phyloP scores from a whole-genome alignment of 1,140 invertebrate genomes.

The Sinonovacula constricta region DNA sequence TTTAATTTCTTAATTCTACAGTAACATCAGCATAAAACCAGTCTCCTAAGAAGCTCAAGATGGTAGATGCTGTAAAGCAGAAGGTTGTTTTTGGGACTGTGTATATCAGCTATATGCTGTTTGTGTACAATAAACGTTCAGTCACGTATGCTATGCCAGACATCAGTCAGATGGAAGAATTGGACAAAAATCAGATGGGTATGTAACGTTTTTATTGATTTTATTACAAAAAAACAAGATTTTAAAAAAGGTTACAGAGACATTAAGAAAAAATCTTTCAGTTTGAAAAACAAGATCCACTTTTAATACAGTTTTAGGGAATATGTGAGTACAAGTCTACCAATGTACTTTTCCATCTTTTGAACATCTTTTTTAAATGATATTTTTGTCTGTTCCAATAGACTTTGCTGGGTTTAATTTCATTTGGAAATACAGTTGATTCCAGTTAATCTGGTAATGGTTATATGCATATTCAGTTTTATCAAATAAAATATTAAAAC shows the following conservation, averaged over 20 bases:
- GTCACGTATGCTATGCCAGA: conserved; percentile 41
- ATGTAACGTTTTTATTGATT: neutral
- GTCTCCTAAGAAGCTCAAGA: neutral
- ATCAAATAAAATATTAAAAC: too few species aligned
- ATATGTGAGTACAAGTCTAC: neutral
- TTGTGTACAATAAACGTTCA: conserved; percentile 21
- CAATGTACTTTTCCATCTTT: neutral
- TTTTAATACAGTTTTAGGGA: neutral
- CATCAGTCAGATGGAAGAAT: conserved; percentile 6
- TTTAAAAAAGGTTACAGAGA: neutral
- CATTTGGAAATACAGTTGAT: too few species aligned
- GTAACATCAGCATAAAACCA: too few species aligned
- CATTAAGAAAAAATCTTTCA: neutral
- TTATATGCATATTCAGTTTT: too few species aligned
- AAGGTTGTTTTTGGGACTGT: conserved; percentile 31
- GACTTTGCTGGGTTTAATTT: too few species aligned
- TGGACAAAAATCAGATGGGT: conserved; percentile 27
- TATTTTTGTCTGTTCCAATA: too few species aligned
- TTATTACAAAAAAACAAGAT: neutral
- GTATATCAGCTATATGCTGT: conserved; percentile 36
- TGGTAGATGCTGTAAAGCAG: conserved; percentile 2
- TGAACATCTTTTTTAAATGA: too few species aligned
- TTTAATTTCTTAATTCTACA: too few species aligned
- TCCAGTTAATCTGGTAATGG: too few species aligned
- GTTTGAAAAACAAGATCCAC: neutral